phyloP scores from a whole-genome alignment of 1,140 invertebrate species.

The Chironomus striatipennis region DNA sequence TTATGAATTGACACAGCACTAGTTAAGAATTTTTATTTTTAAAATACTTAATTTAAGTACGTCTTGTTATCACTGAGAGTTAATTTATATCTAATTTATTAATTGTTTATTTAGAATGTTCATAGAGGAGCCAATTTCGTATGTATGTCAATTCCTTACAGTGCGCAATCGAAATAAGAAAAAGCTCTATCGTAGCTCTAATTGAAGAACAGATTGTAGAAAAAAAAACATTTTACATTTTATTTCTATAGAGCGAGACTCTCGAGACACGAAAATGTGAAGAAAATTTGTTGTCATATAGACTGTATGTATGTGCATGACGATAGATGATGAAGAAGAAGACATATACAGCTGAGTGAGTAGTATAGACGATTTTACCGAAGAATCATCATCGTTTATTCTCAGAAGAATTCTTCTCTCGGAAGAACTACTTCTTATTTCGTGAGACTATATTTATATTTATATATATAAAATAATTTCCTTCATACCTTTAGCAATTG shows the following conservation, averaged over 20 bases:
- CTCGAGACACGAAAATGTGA: constrained; percentile 11
- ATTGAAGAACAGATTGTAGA: constrained; percentile 13
- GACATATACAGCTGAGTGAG: background rate
- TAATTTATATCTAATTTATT: background rate
- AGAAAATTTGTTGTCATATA: constrained; percentile 1
- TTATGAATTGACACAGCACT: too few relatives aligned
- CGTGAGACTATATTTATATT: background rate
- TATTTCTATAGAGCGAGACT: background rate
- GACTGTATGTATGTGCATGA: background rate
- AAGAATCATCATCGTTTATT: background rate
- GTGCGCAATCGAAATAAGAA: constrained; percentile 4
- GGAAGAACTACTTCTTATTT: background rate
- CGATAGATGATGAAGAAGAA: background rate
- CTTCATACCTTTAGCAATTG: background rate
- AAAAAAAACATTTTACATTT: background rate
- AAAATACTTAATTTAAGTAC: background rate
- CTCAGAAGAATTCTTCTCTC: constrained; percentile 12
- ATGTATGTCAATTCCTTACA: background rate
- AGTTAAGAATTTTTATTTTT: too few relatives aligned
- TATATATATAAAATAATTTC: background rate
- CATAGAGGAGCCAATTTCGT: background rate
- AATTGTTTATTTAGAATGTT: background rate
- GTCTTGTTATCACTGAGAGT: background rate
- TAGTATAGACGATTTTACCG: background rate
- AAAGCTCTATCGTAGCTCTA: constrained; percentile 7